Percentiles rank a stretch among this genome's conserved stretches.
Conservation (phyloP, 2,797 vertebrate species). For the Muscicapa striata region DNA sequence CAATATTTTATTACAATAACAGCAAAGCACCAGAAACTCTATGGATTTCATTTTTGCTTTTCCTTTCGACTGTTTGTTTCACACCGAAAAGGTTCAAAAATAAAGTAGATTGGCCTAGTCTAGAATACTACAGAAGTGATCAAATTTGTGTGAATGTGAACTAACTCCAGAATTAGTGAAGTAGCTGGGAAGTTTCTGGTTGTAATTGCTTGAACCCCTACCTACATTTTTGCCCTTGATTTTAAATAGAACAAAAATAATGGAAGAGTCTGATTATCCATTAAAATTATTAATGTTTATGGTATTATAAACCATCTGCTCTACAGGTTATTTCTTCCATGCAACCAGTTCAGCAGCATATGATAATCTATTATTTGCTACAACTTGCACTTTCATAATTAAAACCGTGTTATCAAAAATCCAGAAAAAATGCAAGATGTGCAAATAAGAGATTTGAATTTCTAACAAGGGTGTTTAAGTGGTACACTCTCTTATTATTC, state of each 20-base stretch:
- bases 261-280: background rate
- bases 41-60: background rate
- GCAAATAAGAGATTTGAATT: background rate
- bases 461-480: background rate
- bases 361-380: background rate
- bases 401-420: background rate
- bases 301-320: background rate
- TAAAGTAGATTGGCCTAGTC: background rate
- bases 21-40: background rate
- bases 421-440: background rate
- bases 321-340: background rate
- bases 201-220: background rate
- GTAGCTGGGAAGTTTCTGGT: background rate
- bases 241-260: background rate
- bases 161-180: background rate
- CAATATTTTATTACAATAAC: background rate
- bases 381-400: background rate
- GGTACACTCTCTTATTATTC: background rate
- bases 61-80: background rate
- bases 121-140: background rate
- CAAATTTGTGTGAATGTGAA: background rate
- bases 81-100: background rate
- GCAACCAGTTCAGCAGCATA: background rate
- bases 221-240: background rate
- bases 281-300: background rate